These are phyloP conservation scores for Tuta absoluta DNA, from an alignment of 2,888 invertebrate species.

Conservation along the genomic window DNA sequence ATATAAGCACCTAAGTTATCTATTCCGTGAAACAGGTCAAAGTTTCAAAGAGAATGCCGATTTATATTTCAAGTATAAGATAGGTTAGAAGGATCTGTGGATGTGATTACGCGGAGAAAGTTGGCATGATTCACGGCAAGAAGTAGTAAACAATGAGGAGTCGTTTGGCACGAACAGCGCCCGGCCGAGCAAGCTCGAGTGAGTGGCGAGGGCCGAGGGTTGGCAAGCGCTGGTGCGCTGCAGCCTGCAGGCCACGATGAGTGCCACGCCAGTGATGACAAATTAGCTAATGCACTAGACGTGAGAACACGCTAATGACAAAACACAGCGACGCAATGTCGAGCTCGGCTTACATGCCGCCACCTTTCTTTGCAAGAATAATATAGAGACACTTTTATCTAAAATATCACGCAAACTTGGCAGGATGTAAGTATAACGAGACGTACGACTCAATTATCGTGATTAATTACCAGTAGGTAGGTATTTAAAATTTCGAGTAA, in stretches of 20 bases:
- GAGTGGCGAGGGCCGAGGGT: constrained; percentile 1
- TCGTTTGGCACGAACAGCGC: constrained; percentile 17
- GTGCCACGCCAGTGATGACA: constrained; percentile 56
- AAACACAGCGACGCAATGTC: constrained; percentile 53
- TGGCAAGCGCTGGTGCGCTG: background rate
- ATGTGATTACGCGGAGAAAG: background rate
- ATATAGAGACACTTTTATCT: background rate
- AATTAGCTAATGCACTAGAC: constrained; percentile 72
- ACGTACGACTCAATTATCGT: background rate
- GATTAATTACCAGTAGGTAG: constrained; percentile 10
- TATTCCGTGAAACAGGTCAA: background rate
- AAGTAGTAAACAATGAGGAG: constrained; percentile 18
- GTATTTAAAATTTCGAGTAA: constrained; percentile 2
- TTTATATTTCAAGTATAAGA: background rate
- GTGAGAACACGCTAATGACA: constrained; percentile 74
- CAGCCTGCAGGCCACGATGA: constrained; percentile 31
- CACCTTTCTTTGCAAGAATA: background rate
- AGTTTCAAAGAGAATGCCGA: background rate
- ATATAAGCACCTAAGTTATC: background rate
- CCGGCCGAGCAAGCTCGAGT: background rate
- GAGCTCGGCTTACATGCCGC: constrained; percentile 59
- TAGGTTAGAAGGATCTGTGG: background rate
- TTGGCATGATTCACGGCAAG: constrained; percentile 3
- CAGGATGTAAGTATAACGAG: background rate
- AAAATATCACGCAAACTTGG: background rate